Evolutionary conservation across 2,797 vertebrate species (phyloP), one percentile per base, ranked within the genome.

Genomic region (Pampus argenteus): DNA sequence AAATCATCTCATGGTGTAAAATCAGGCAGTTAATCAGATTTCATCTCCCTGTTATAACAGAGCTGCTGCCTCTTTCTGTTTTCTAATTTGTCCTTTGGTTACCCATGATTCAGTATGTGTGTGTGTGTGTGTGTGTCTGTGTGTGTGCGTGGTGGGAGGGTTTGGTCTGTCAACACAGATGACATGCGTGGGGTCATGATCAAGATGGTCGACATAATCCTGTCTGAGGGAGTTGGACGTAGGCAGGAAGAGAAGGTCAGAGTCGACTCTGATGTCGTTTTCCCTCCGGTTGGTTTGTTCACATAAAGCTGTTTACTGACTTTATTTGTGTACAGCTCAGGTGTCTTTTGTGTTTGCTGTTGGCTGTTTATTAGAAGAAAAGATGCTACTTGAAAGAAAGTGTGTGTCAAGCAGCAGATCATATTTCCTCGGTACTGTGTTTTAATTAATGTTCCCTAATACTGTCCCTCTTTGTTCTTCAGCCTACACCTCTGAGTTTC

Each of bases 211-310:
- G 44, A 49, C 71, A 47, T 78, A 20, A 60, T 63, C 26, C 59
- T 72, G 80, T 77, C 70, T 74, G 71, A 47, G 25, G 57, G 60
- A 67, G 72, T 34, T 7, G 71, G 45, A 62, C 26, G 75, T 67
- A 10, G 81, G 84, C 71, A 79, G 83, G 49, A 26, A 28, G 75
- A 79, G 72, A 79, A 82, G 81, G 78, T 82, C 81, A 57, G 29
- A 0, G 61, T 76, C 65, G 7, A 1, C 74, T 78, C 31, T 2
- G 48, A 72, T 81, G 75, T 11, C 8, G 51, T 20, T 66, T 42
- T 11, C 15, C 18, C 4, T 63, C 13, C n/a, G 2, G 66, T 42
- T 11, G 15, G 5, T 51, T 42, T 1, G 20, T 60, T 66, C 73
- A 0, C 57, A 26, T 3, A 18, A 62, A 20, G 47, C 29, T 13